These are phyloP conservation scores for Apamea epomidion DNA, from an alignment of 2,888 invertebrate genomes.

Conservation along the genomic window DNA sequence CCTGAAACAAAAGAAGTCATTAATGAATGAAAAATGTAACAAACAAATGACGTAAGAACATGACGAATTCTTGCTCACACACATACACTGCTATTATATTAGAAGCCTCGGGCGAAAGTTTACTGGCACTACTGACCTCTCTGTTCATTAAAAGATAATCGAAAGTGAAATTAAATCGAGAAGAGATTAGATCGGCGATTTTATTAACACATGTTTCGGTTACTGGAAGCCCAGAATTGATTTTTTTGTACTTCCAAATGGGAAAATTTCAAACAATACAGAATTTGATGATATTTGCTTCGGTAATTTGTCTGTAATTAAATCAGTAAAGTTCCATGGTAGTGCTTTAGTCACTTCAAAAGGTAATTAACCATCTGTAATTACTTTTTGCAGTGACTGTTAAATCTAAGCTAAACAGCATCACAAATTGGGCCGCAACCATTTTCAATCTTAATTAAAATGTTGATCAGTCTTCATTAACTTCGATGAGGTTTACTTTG, in stretches of 20 bases:
- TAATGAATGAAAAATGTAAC: conserved; percentile 63
- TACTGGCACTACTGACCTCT: conserved; percentile 82
- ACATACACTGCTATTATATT: conserved; percentile 77
- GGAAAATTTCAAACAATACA: conserved; percentile 29
- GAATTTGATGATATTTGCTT: conserved; percentile 12
- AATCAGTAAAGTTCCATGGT: conserved; percentile 12
- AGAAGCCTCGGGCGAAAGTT: conserved; percentile 84
- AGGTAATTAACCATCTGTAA: conserved; percentile 15
- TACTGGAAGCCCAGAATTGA: conserved; percentile 33
- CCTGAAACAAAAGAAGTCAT: conserved; percentile 78
- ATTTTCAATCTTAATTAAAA: conserved; percentile 33
- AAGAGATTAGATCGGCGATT: conserved; percentile 80
- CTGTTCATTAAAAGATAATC: conserved; percentile 86
- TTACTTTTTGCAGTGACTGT: conserved; percentile 34
- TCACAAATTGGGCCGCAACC: conserved; percentile 13
- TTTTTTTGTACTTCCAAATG: conserved; percentile 38
- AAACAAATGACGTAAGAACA: conserved; percentile 74
- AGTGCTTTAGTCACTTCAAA: neutral
- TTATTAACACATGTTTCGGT: conserved; percentile 77
- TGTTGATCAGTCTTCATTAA: conserved; percentile 36
- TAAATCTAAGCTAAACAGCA: conserved; percentile 23
- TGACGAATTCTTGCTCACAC: conserved; percentile 72
- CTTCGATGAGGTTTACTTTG: conserved; percentile 22
- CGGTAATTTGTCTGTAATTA: conserved; percentile 38
- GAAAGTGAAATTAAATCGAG: conserved; percentile 88